Evolutionary conservation across 1,140 invertebrate genomes (phyloP), one percentile per base, ranked within the genome.

Genomic region (Amyelois transitella): DNA sequence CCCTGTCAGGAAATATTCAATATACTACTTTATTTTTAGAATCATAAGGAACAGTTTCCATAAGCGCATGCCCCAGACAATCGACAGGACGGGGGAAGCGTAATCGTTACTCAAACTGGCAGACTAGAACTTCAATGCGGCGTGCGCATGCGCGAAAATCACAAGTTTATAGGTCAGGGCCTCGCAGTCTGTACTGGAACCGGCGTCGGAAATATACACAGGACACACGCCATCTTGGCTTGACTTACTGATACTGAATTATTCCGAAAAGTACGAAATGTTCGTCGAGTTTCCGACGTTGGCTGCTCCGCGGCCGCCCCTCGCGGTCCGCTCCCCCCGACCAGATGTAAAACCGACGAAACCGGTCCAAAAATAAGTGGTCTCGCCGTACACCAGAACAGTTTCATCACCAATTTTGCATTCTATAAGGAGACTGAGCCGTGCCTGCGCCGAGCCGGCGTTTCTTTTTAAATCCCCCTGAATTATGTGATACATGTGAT

Each of bases 81-180:
- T 53, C 60, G 60, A 61, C 58, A 32, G 63, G 65, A 64, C 55
- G 69, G 71, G 81, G 81, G 75, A 74, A 66, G 67, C 70, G 69
- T 76, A 81, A 85, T 87, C 84, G 84, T 85, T 85, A 83, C 75
- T 78, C 73, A 75, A 69, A 73, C 72, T 69, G 69, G 71, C 72
- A 74, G 77, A 77, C 74, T 58, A 59, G 57, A 69, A 69, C 78
- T 75, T 75, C 69, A 64, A 72, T 72, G 66, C 69, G 68, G 54
- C 61, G 48, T 66, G 76, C 83, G 83, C 83, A 83, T 81, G 83
- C 81, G 78, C 60, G 72, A 60, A 58, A 64, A 56, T 60, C 60
- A 54, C 67, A 66, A 69, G 57, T 80, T 80, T 73, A 74, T 79
- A 69, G 81, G 83, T 83, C 81, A 81, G 66, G 83, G 83, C 67